phyloP scores from a whole-genome alignment of 2,113 vertebrate species.

The Microcebus tavaratra region DNA sequence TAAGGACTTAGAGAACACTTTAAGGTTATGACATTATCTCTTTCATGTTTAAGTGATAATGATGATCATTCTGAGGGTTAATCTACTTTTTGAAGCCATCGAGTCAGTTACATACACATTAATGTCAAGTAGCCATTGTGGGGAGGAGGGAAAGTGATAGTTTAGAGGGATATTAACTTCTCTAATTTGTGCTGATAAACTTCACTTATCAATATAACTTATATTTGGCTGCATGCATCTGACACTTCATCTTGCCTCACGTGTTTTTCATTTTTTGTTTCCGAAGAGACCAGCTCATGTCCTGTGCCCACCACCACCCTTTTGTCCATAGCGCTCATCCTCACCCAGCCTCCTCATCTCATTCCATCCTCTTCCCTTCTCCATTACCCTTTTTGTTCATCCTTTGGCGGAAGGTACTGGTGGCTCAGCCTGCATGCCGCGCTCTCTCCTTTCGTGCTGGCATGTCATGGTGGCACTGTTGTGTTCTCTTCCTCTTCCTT shows the following conservation, averaged over 20 bases:
- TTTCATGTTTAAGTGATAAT: neutral
- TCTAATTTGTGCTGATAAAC: slow-evolving; percentile 87
- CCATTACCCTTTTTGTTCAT: slow-evolving; percentile 80
- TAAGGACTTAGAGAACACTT: neutral
- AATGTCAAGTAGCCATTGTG: neutral
- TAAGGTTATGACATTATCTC: neutral
- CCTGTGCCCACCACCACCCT: slow-evolving; percentile 69
- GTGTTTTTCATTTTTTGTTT: slow-evolving; percentile 64
- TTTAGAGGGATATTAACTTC: slow-evolving; percentile 79
- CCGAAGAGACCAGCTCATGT: slow-evolving; percentile 66
- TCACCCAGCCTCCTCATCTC: slow-evolving; percentile 59
- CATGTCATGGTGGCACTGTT: slow-evolving; percentile 99
- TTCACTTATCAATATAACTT: slow-evolving; percentile 85
- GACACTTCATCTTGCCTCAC: slow-evolving; percentile 72
- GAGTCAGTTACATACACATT: neutral
- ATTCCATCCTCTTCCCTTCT: slow-evolving; percentile 51
- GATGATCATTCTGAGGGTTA: neutral
- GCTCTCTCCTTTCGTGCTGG: slow-evolving; percentile 92
- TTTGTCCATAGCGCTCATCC: slow-evolving; percentile 69
- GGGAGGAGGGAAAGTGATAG: slow-evolving; percentile 37
- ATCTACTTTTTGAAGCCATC: neutral
- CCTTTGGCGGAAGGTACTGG: slow-evolving; percentile 84
- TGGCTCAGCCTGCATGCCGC: slow-evolving; percentile 91
- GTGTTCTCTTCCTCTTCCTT: slow-evolving; percentile 99
- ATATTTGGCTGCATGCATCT: slow-evolving; percentile 87